A percentile compares a stretch with the other conserved stretches of the same genome.
Evolutionary conservation across 2,113 vertebrate species (phyloP).

Genomic region (Okapia johnstoni): DNA sequence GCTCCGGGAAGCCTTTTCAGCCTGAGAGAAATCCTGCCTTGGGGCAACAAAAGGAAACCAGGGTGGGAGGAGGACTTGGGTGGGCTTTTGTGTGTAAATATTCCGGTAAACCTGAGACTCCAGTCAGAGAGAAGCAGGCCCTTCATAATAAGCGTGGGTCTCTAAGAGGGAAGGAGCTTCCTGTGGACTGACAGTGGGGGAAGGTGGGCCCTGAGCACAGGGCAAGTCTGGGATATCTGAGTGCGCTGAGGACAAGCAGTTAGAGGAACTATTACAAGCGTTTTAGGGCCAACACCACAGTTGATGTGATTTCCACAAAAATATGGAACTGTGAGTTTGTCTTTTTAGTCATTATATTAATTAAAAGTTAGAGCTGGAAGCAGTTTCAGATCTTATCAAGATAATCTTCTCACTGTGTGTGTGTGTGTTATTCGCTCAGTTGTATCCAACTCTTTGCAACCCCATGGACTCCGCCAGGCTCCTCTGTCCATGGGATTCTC

Average conservation of each 20-base stretch:
- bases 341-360: neutral
- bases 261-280: neutral
- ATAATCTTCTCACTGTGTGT: neutral
- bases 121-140: neutral
- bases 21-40: neutral
- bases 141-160: neutral
- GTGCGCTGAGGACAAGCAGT: fast-evolving
- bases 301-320: neutral
- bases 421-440: neutral
- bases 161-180: neutral
- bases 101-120: neutral
- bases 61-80: neutral
- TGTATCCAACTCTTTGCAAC: neutral
- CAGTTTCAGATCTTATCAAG: neutral
- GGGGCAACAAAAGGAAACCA: neutral
- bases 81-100: neutral
- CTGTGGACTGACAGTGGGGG: neutral
- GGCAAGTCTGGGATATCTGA: neutral
- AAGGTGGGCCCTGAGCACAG: neutral
- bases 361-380: neutral
- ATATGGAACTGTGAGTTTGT: neutral
- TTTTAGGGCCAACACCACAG: neutral
- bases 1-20: neutral
- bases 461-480: neutral
- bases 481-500: neutral